Conservation (phyloP, 2,888 invertebrate genomes). For the Pachycephus smyrnensis region DNA sequence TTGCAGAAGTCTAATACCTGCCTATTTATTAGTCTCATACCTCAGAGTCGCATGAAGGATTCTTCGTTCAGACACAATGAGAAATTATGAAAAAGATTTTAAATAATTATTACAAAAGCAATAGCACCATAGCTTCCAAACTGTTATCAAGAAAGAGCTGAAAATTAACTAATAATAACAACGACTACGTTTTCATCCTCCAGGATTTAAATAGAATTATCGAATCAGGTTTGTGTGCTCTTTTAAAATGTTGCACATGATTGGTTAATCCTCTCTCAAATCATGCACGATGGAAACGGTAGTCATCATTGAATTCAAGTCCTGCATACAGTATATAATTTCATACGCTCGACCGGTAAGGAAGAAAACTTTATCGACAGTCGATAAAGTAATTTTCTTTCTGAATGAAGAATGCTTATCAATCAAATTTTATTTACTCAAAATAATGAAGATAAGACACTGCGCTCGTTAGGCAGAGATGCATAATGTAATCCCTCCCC, state of each 20-base stretch:
- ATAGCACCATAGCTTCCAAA: not conserved
- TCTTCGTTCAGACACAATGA: not conserved
- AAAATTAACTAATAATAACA: not conserved
- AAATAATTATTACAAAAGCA: not conserved
- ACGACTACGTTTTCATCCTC: not conserved
- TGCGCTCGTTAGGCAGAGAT: not conserved
- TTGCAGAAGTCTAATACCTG: slow-evolving; percentile 26
- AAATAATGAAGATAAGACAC: not conserved
- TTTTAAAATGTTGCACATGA: not conserved
- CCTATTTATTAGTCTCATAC: not conserved
- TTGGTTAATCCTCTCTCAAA: not conserved
- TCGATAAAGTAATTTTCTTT: not conserved
- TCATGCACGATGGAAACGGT: not conserved
- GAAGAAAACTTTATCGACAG: not conserved
- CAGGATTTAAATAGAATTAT: not conserved
- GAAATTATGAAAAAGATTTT: too few species aligned
- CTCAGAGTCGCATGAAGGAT: not conserved
- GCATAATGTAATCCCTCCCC: not conserved
- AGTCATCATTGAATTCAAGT: too few species aligned
- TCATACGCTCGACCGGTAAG: not conserved
- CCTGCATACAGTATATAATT: too few species aligned
- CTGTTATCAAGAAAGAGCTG: not conserved
- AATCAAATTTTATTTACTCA: not conserved
- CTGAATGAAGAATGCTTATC: not conserved
- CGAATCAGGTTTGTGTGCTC: not conserved